A percentile compares a stretch with the other conserved stretches of the same genome.
Conservation (phyloP, 2,113 vertebrate genomes). For the Toxostoma redivivum region DNA sequence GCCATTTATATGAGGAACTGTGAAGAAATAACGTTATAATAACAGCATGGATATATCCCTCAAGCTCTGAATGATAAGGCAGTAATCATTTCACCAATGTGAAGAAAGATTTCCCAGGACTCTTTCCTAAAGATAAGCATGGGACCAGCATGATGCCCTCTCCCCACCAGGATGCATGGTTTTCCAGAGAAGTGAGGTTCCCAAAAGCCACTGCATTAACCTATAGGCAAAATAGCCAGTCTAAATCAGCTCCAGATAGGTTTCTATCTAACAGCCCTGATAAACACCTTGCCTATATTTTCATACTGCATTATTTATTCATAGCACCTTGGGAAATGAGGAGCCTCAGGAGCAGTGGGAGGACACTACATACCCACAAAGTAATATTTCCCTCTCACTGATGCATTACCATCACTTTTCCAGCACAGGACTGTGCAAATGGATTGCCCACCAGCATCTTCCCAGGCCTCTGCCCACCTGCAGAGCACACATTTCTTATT, state of each 20-base stretch:
- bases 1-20: not conserved
- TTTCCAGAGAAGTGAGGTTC: not conserved
- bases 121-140: not conserved
- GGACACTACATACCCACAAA: not conserved
- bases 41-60: not conserved
- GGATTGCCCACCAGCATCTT: not conserved
- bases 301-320: not conserved
- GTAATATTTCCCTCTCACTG: not conserved
- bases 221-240: not conserved
- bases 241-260: not conserved
- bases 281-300: slow-evolving; percentile 4
- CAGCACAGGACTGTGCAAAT: not conserved
- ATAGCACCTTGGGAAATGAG: not conserved
- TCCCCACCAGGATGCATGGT: fast-evolving
- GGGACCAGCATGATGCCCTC: not conserved
- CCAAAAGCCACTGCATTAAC: not conserved
- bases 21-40: not conserved
- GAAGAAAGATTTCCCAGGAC: not conserved
- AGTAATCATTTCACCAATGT: not conserved
- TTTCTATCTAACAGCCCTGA: not conserved
- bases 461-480: not conserved
- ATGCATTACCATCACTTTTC: not conserved
- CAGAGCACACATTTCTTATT: not conserved
- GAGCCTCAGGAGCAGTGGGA: not conserved
- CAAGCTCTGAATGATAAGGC: not conserved